Evolutionary conservation across 2,888 invertebrate species (phyloP), one percentile per base, ranked within the genome.

Genomic region (Tetanocera ferruginea): DNA sequence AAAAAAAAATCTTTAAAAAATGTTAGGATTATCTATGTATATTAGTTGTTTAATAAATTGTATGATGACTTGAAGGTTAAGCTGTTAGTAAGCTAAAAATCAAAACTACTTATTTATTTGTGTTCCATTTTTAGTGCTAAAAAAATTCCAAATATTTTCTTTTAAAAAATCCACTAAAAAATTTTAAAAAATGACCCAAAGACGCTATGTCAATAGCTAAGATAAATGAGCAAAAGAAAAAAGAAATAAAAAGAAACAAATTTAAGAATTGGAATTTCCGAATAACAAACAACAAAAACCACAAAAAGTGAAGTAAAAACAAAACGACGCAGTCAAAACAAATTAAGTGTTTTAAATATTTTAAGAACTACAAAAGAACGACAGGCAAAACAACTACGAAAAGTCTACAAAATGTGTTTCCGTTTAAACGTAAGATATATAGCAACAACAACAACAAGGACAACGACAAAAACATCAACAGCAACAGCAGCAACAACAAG

Each of bases 321-420:
- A 69, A 67, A 23, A 69, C n/a, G 73, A 67, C 31, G 75, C n/a
- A 64, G n/a, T 34, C 57, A 52, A 43, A 51, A 49, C 64, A 23
- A 64, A 62, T 51, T 49, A 79, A 79, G 64, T 67, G 57, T 9
- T 57, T 11, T 28, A 64, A 76, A 57, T 14, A 76, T 31, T 49
- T 62, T 43, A 60, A 76, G 60, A 60, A 76, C 6, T 67, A 14
- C 28, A 75, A 51, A 55, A n/a, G 57, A 72, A 55, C 52, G 9
- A 25, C 37, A 69, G 49, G 19, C 1, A 49, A 71, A 57, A 34
- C n/a, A 9, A 34, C 9, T 25, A 14, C 14, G 28, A 28, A 64
- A 60, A 67, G 19, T 14, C 57, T 71, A 37, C 34, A 80, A 80
- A 76, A 86, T 87, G 87, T 84, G 85, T 83, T 85, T 87, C 83